Percentiles rank a stretch among this genome's conserved stretches.
These are phyloP conservation scores for Horisme vitalbata DNA, from an alignment of 2,888 invertebrate genomes.

Conservation along the genomic window DNA sequence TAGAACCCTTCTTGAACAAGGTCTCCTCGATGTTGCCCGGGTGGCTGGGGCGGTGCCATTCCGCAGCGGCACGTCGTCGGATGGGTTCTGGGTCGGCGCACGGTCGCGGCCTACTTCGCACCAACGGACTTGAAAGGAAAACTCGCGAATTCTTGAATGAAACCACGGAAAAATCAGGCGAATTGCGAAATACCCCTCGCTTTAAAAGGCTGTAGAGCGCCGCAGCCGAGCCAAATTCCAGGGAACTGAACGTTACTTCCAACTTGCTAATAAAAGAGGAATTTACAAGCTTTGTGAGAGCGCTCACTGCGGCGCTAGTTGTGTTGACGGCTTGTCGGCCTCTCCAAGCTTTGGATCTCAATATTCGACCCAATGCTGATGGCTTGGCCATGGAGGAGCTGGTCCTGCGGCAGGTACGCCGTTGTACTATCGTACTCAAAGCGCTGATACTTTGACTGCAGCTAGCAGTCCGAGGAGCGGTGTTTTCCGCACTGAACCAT, in stretches of 20 bases:
- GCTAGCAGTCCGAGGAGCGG: no score
- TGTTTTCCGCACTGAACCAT: no score
- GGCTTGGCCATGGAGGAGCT: no score
- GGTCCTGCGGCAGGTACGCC: no score
- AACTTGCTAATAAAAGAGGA: slow-evolving; percentile 43
- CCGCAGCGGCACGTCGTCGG: neutral
- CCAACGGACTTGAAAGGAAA: slow-evolving; percentile 9
- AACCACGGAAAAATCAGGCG: slow-evolving; percentile 8
- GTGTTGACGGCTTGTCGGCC: neutral
- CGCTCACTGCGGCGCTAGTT: slow-evolving; percentile 17
- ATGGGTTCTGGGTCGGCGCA: slow-evolving; percentile 8
- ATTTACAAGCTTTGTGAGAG: slow-evolving; percentile 38
- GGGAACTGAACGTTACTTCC: slow-evolving; percentile 31
- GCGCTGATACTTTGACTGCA: no score
- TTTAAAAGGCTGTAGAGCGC: slow-evolving; percentile 16
- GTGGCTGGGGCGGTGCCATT: no score
- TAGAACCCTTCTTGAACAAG: slow-evolving; percentile 3
- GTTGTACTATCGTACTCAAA: no score
- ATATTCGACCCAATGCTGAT: no score
- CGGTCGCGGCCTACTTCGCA: slow-evolving; percentile 7
- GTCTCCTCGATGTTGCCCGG: slow-evolving; percentile 18
- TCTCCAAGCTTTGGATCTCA: neutral
- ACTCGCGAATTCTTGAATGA: slow-evolving; percentile 10
- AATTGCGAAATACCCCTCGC: slow-evolving; percentile 18
- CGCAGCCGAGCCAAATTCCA: slow-evolving; percentile 27